A percentile compares a stretch with the other conserved stretches of the same genome.
These are phyloP conservation scores for Sitta carolinensis DNA, from an alignment of 2,797 vertebrate genomes.

Conservation along the genomic window DNA sequence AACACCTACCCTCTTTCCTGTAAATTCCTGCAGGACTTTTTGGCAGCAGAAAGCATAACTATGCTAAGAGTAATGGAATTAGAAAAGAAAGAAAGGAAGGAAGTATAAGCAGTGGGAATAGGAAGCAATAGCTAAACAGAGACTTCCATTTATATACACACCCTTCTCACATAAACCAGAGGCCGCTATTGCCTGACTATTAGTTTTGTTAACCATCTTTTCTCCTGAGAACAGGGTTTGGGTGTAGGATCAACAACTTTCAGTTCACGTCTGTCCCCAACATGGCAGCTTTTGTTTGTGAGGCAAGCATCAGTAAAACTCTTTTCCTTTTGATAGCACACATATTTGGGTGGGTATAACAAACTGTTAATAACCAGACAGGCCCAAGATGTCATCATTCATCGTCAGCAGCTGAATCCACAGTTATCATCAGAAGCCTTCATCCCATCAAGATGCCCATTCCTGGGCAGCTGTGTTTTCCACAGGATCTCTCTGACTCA, in stretches of 20 bases:
- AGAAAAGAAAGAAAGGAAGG: conserved; percentile 1
- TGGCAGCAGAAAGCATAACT: not conserved
- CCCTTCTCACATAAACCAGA: not conserved
- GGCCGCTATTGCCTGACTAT: not conserved
- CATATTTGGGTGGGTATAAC: not conserved
- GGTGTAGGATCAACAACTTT: not conserved
- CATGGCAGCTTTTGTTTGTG: not conserved
- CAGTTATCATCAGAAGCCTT: not conserved
- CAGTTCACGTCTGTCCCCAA: not conserved
- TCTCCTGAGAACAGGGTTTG: not conserved
- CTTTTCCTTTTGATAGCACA: not conserved
- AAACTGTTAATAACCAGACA: not conserved
- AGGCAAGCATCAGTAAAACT: not conserved
- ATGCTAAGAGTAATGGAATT: not conserved
- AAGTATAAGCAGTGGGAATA: not conserved
- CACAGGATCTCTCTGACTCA: not conserved
- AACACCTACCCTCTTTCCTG: not conserved
- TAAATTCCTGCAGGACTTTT: not conserved
- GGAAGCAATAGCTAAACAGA: not conserved
- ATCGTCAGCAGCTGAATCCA: not conserved
- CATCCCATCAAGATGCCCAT: not conserved
- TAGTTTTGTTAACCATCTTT: not conserved
- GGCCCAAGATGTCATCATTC: not conserved
- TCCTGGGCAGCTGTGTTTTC: not conserved
- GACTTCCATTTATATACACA: not conserved